A percentile compares a stretch with the other conserved stretches of the same genome.
Evolutionary conservation across 2,888 invertebrate species (phyloP).

Genomic region (Linyphia triangularis): DNA sequence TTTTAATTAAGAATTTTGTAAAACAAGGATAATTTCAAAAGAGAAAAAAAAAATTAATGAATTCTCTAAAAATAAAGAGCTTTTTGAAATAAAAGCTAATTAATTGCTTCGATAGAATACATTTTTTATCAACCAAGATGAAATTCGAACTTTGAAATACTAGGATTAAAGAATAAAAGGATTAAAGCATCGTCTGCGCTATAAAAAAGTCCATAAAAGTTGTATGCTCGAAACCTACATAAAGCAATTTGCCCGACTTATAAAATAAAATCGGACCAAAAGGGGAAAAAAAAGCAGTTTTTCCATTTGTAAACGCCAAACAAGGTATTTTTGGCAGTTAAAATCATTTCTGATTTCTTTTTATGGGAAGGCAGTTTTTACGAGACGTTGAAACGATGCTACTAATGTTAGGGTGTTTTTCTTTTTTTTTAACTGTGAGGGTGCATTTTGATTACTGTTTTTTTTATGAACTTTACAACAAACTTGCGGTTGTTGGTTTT

Average conservation of each 20-base stretch:
- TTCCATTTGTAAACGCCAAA: neutral
- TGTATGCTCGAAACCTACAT: constrained; percentile 2
- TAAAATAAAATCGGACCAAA: neutral
- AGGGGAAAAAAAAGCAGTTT: neutral
- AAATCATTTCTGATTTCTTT: constrained; percentile 1
- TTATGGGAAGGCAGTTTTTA: neutral
- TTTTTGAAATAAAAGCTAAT: neutral
- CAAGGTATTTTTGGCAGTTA: neutral
- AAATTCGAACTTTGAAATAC: neutral
- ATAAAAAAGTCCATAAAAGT: neutral
- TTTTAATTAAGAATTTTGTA: constrained; percentile 15
- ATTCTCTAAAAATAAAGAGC: neutral
- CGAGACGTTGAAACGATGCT: neutral
- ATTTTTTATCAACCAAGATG: neutral
- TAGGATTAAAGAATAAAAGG: constrained; percentile 4
- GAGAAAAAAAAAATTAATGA: neutral
- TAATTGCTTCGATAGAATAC: neutral
- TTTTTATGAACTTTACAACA: neutral
- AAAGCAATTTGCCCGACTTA: neutral
- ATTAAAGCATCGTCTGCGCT: neutral
- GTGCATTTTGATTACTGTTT: neutral
- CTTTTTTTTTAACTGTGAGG: no score
- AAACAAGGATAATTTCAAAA: neutral
- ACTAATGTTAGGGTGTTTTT: neutral
- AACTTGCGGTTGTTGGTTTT: neutral